These are phyloP conservation scores for Chaetorhynchus papuensis DNA, from an alignment of 2,113 vertebrate genomes.

Conservation along the genomic window DNA sequence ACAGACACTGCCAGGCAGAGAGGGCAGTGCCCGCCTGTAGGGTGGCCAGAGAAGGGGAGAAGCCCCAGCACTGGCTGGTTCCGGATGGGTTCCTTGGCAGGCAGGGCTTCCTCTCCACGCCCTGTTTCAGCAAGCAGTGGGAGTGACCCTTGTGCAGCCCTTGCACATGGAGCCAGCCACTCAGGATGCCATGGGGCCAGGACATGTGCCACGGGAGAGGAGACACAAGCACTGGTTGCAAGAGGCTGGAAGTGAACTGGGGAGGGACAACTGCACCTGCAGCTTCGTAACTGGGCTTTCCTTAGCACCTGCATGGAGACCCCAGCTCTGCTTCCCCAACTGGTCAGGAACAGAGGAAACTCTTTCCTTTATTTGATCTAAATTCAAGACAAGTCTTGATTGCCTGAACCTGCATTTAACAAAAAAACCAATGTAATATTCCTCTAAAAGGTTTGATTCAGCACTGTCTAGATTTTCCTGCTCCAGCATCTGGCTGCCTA, in stretches of 20 bases:
- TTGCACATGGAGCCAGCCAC: not conserved
- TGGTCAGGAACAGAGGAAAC: not conserved
- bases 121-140: fast-evolving
- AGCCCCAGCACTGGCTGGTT: not conserved
- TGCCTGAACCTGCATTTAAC: not conserved
- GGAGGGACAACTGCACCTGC: not conserved
- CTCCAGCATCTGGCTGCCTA: not conserved
- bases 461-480: not conserved
- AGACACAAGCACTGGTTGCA: not conserved
- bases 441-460: not conserved
- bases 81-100: not conserved
- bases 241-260: not conserved
- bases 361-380: not conserved
- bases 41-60: not conserved
- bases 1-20: not conserved
- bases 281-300: not conserved
- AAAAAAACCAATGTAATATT: not conserved
- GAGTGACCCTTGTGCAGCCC: not conserved
- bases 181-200: fast-evolving
- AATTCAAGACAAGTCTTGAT: not conserved
- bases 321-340: not conserved
- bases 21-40: not conserved
- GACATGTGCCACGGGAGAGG: not conserved
- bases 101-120: not conserved
- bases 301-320: not conserved